Conservation (phyloP, 2,113 vertebrate species). For the Labrus mixtus region DNA sequence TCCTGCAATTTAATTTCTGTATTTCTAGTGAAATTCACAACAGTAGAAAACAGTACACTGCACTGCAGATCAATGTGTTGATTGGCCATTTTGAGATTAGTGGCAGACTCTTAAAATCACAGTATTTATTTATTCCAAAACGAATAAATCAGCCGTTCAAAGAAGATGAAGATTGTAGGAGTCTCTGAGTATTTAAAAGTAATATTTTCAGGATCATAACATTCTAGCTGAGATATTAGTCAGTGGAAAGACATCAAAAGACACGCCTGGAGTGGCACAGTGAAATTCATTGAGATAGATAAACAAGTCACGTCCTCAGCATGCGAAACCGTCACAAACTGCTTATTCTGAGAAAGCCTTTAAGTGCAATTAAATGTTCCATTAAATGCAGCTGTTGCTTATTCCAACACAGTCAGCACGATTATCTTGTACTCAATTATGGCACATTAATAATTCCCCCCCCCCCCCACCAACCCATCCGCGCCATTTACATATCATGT, state of each 20-base stretch:
- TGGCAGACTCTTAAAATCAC: too few relatives aligned
- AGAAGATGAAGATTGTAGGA: too few relatives aligned
- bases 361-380: constrained; percentile 79
- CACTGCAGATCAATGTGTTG: too few relatives aligned
- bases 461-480: constrained; percentile 28
- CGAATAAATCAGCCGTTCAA: too few relatives aligned
- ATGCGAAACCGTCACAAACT: constrained; percentile 53
- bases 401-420: constrained; percentile 78
- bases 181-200: neutral
- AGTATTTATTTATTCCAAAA: too few relatives aligned
- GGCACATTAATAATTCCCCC: constrained; percentile 72
- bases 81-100: too few relatives aligned
- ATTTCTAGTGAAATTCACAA: too few relatives aligned
- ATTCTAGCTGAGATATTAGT: constrained; percentile 22
- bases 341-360: constrained; percentile 73
- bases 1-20: too few relatives aligned
- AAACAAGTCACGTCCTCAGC: constrained; percentile 65
- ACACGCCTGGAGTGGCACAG: constrained; percentile 20
- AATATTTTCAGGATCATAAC: constrained; percentile 3
- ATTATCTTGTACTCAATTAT: constrained; percentile 76
- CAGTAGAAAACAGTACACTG: too few relatives aligned
- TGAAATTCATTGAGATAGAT: constrained; percentile 42
- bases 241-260: constrained; percentile 31
- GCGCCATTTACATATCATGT: constrained; percentile 58
- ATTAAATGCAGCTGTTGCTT: constrained; percentile 80